Percentiles rank a stretch among this genome's conserved stretches.
phyloP scores from a whole-genome alignment of 2,888 invertebrate genomes.

The Ecliptopera silaceata region DNA sequence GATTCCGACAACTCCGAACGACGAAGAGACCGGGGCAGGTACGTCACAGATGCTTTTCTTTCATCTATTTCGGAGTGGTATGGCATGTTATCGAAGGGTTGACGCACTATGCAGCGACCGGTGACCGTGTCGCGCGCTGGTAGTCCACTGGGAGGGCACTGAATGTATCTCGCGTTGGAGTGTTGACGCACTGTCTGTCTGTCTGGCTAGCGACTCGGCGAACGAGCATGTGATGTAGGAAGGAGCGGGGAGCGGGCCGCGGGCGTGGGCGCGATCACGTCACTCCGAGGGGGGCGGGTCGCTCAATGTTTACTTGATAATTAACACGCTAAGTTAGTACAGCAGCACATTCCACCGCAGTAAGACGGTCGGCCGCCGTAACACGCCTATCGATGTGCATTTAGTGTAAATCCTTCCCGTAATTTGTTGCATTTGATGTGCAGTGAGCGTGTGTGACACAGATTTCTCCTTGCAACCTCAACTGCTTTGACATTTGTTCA shows the following conservation, averaged over 20 bases:
- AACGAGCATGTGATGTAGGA: slow-evolving; percentile 60
- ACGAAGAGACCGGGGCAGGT: slow-evolving; percentile 77
- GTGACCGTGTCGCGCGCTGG: slow-evolving; percentile 39
- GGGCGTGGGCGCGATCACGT: slow-evolving; percentile 62
- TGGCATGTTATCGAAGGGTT: slow-evolving; percentile 53
- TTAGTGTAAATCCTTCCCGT: slow-evolving; percentile 62
- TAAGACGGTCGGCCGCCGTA: slow-evolving; percentile 54
- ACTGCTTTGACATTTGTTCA: slow-evolving; percentile 47
- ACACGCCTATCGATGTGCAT: slow-evolving; percentile 65
- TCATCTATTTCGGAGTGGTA: slow-evolving; percentile 63
- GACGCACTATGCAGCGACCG: slow-evolving; percentile 55
- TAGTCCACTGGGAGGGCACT: slow-evolving; percentile 40
- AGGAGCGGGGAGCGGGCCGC: slow-evolving; percentile 55
- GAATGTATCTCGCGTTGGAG: slow-evolving; percentile 47
- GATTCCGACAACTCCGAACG: slow-evolving; percentile 65
- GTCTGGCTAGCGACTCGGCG: slow-evolving; percentile 46
- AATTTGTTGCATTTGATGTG: slow-evolving; percentile 61
- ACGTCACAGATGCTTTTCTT: slow-evolving; percentile 71
- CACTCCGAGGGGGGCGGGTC: slow-evolving; percentile 68
- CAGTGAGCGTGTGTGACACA: slow-evolving; percentile 58
- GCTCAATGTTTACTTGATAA: slow-evolving; percentile 74
- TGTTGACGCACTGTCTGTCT: slow-evolving; percentile 63
- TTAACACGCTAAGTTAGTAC: slow-evolving; percentile 71
- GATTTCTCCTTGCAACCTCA: slow-evolving; percentile 42
- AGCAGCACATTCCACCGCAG: slow-evolving; percentile 73